phyloP scores from a whole-genome alignment of 2,113 vertebrate species.

The Callorhinus ursinus region DNA sequence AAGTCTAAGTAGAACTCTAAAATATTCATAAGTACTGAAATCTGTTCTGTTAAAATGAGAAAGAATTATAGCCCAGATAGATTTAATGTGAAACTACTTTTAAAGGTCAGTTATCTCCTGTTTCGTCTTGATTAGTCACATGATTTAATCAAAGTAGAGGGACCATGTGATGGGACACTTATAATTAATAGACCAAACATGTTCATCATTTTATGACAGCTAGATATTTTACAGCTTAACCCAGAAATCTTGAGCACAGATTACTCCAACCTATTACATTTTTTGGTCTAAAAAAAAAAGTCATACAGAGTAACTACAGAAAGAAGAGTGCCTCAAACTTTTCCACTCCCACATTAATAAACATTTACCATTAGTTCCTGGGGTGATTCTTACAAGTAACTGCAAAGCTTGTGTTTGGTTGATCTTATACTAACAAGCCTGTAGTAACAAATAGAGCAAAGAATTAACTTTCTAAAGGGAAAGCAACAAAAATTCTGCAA shows the following conservation, averaged over 20 bases:
- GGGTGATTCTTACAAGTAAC: background rate
- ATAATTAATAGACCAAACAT: background rate
- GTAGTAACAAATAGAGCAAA: background rate
- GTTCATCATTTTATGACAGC: slow-evolving; percentile 26
- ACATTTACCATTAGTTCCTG: background rate
- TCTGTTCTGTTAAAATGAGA: slow-evolving; percentile 56
- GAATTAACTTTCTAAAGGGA: slow-evolving; percentile 52
- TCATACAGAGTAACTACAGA: background rate
- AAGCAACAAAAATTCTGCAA: slow-evolving; percentile 50
- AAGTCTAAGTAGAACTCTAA: slow-evolving; percentile 55
- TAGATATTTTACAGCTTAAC: slow-evolving; percentile 2
- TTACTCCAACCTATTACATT: background rate
- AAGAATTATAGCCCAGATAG: slow-evolving; percentile 65
- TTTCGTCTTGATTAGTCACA: slow-evolving; percentile 55
- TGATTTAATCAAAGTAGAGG: slow-evolving; percentile 53
- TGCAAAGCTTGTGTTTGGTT: background rate
- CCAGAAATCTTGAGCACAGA: background rate
- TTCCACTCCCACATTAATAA: background rate
- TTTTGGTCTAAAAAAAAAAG: background rate
- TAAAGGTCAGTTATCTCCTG: slow-evolving; percentile 63
- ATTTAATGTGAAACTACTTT: slow-evolving; percentile 60
- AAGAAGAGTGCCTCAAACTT: background rate
- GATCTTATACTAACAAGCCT: background rate
- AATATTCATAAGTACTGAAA: slow-evolving; percentile 62
- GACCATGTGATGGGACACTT: background rate